A percentile compares a stretch with the other conserved stretches of the same genome.
Evolutionary conservation across 2,888 invertebrate genomes (phyloP).

Genomic region (Heliconius ethilla): DNA sequence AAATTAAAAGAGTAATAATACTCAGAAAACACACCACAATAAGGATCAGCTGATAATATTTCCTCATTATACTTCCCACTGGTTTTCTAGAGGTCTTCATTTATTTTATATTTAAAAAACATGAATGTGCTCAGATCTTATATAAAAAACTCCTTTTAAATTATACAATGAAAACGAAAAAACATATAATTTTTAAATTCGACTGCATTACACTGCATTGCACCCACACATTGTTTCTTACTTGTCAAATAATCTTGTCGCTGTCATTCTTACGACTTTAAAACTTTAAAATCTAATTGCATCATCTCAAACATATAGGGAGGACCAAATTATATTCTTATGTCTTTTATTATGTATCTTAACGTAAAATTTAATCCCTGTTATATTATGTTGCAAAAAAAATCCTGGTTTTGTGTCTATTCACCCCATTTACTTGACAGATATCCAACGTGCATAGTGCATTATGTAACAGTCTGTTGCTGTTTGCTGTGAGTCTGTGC

Average conservation of each 20-base stretch:
- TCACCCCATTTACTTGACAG: too few species aligned
- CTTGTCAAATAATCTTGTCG: neutral
- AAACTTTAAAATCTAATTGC: too few species aligned
- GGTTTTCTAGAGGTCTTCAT: slow-evolving; percentile 73
- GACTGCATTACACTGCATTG: slow-evolving; percentile 21
- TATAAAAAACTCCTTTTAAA: neutral
- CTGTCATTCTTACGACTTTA: neutral
- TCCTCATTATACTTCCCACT: slow-evolving; percentile 84
- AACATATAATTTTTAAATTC: neutral
- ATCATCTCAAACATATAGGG: too few species aligned
- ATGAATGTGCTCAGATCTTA: slow-evolving; percentile 12
- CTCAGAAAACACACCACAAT: slow-evolving; percentile 87
- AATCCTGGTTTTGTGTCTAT: too few species aligned
- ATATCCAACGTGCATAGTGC: neutral
- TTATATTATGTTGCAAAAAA: too few species aligned
- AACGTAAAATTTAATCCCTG: too few species aligned
- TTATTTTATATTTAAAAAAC: slow-evolving; percentile 48
- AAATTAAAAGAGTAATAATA: slow-evolving; percentile 88
- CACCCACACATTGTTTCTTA: neutral
- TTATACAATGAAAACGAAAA: slow-evolving; percentile 1
- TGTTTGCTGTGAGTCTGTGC: neutral
- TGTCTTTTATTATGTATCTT: too few species aligned
- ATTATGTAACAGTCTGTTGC: neutral
- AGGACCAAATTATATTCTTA: too few species aligned
- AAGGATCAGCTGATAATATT: slow-evolving; percentile 90